phyloP scores from a whole-genome alignment of 1,140 invertebrate species.

The Bombus ignitus region DNA sequence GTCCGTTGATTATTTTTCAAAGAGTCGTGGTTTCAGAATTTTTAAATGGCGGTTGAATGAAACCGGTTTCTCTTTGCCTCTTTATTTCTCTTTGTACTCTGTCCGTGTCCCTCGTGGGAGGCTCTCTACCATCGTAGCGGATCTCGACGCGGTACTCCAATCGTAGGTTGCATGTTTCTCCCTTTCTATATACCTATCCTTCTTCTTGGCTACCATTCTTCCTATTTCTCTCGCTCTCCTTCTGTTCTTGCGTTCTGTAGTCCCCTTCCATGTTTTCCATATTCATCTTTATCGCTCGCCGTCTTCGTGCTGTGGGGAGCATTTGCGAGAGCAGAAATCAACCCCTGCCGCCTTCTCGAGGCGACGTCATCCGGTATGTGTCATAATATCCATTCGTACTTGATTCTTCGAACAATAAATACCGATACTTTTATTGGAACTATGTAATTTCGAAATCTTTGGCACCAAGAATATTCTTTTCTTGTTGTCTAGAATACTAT shows the following conservation, averaged over 20 bases:
- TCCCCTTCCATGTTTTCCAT: constrained; percentile 10
- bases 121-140: constrained; percentile 54
- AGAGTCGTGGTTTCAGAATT: constrained; percentile 73
- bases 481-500: background rate
- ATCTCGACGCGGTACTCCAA: constrained; percentile 44
- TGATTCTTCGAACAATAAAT: constrained; percentile 58
- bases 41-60: constrained; percentile 77
- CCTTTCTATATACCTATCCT: background rate
- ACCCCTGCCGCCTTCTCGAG: background rate
- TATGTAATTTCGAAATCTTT: constrained; percentile 46
- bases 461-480: background rate
- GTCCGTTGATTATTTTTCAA: constrained; percentile 79
- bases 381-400: constrained; percentile 57
- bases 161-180: constrained; percentile 34
- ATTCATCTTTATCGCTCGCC: constrained; percentile 32
- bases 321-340: background rate
- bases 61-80: constrained; percentile 71
- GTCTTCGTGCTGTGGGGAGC: background rate
- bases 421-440: constrained; percentile 32
- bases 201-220: background rate
- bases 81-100: constrained; percentile 8
- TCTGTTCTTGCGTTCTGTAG: background rate
- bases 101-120: constrained; percentile 47
- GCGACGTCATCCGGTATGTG: constrained; percentile 3
- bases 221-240: background rate